Evolutionary conservation across 1,140 invertebrate genomes (phyloP), one percentile per base, ranked within the genome.

Genomic region (Zaprionus ornatus): DNA sequence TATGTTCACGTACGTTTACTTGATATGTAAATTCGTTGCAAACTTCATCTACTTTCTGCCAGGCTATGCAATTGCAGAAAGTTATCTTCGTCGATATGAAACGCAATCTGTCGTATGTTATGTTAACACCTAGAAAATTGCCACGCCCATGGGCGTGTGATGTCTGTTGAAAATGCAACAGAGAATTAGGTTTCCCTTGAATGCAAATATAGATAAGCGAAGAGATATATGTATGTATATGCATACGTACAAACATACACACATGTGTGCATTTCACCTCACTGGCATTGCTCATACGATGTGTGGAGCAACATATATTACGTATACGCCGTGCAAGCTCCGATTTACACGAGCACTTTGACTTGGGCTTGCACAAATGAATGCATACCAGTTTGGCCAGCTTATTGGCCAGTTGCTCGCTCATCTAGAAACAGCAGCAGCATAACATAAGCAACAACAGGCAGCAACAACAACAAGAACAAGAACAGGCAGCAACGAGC

Each of bases 331-430:
- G 9, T 13, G 19, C 12, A 12, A 19, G 3, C 45, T 50, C 7
- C 27, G 4, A 25, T 4, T 27, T 13, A 7, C 5, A 19, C 48
- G 29, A 15, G 25, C 45, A 61, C 60, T 69, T 69, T 69, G 45
- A 52, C 29, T 52, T 54, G 50, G 45, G 21, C 19, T 42, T 27
- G 40, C 25, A 42, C 60, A 64, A 72, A 57, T 66, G 62, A 72
- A 37, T 72, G 62, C 68, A 71, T 64, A 37, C 7, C 45, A 37
- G 29, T 54, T 37, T 56, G 15, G 57, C 29, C 62, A 59, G 62
- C 42, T 71, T 71, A 73, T 71, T 74, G 71, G 45, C 52, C 72
- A 63, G 29, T 17, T 66, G 54, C 9, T 57, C 40, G 56, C n/a
- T 52, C 42, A 52, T 21, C 42, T n/a, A 65, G 52, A 37, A 48